Percentiles rank a stretch among this genome's conserved stretches.
Conservation (phyloP, 2,113 vertebrate species). For the Pristiophorus japonicus region DNA sequence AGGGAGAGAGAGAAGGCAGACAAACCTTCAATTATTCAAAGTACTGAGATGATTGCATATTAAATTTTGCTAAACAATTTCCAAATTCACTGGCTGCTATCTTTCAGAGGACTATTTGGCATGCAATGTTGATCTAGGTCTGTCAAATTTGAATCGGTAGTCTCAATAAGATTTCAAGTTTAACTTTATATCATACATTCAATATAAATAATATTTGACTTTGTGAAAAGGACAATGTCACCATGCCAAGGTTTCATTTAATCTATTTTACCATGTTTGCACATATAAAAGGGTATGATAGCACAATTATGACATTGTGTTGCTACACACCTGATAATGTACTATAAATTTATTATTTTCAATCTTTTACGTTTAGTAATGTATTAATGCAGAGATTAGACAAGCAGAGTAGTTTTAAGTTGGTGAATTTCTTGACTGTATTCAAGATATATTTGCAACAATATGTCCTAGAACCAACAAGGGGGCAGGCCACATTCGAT, state of each 20-base stretch:
- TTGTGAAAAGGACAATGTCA: not conserved
- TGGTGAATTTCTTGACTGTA: no score
- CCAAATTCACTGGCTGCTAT: not conserved
- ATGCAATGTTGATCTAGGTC: not conserved
- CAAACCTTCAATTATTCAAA: not conserved
- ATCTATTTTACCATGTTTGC: not conserved
- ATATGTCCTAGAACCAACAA: no score
- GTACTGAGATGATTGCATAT: not conserved
- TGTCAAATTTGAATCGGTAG: not conserved
- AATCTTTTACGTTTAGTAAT: not conserved
- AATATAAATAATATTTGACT: not conserved
- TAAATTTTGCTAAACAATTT: not conserved
- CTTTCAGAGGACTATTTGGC: not conserved
- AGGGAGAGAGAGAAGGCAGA: no score
- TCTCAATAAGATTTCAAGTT: not conserved
- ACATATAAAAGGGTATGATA: no score
- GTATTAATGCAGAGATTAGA: no score
- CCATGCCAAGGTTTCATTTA: not conserved
- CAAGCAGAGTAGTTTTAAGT: no score
- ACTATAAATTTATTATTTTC: not conserved
- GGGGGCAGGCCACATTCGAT: no score
- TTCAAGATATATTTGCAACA: no score
- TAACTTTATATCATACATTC: not conserved
- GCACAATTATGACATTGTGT: not conserved
- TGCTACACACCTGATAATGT: not conserved